phyloP scores from a whole-genome alignment of 2,113 vertebrate species.

The Argyrosomus japonicus region DNA sequence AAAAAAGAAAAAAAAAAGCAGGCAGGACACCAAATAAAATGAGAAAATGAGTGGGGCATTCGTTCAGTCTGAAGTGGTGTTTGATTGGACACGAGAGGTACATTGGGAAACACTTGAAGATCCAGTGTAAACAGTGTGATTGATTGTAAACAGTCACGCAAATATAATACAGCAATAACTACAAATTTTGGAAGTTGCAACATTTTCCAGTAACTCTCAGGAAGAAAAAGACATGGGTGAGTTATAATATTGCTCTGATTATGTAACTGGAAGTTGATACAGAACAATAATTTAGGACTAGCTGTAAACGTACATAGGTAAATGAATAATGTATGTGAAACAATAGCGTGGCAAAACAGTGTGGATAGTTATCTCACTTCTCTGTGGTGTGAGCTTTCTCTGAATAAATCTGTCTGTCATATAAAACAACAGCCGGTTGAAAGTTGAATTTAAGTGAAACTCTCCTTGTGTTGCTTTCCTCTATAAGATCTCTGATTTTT shows the following conservation, averaged over 20 bases:
- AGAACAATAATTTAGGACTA: background rate
- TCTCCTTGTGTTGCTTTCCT: slow-evolving; percentile 12
- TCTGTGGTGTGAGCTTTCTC: background rate
- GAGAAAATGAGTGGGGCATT: background rate
- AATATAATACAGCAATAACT: slow-evolving; percentile 44
- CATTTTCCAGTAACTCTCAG: slow-evolving; percentile 39
- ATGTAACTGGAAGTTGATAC: slow-evolving; percentile 23
- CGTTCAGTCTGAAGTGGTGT: slow-evolving; percentile 7
- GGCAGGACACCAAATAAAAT: slow-evolving; percentile 10
- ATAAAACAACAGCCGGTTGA: slow-evolving; percentile 17
- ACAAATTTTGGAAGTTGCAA: slow-evolving; percentile 9
- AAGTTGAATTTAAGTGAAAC: slow-evolving; percentile 44
- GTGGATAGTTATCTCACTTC: background rate
- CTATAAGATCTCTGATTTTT: slow-evolving; percentile 55
- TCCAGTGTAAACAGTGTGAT: slow-evolving; percentile 47
- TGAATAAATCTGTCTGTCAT: slow-evolving; percentile 4
- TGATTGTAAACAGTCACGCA: slow-evolving; percentile 39
- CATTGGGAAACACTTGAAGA: slow-evolving; percentile 26
- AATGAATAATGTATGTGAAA: background rate
- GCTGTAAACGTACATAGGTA: background rate
- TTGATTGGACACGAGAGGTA: slow-evolving; percentile 5
- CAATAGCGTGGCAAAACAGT: background rate
- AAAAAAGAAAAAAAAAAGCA: background rate
- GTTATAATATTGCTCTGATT: slow-evolving; percentile 26
- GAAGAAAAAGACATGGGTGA: slow-evolving; percentile 21